Evolutionary conservation across 1,140 invertebrate species (phyloP).

Genomic region (Apis dorsata): DNA sequence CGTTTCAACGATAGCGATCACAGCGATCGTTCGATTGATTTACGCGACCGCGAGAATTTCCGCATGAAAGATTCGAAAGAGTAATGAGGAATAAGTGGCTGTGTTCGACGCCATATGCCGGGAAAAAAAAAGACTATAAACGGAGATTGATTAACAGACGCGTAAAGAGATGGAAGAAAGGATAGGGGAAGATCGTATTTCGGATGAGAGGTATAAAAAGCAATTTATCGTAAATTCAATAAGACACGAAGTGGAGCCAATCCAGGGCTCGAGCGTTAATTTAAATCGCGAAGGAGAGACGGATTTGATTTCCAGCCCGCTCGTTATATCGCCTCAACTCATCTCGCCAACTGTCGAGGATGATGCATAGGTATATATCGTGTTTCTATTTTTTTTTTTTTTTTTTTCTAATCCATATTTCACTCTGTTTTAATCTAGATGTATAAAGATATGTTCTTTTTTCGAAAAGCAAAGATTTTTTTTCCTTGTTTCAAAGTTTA

Average conservation of each 20-base stretch:
- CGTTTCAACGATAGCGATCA: constrained; percentile 39
- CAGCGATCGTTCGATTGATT: constrained; percentile 48
- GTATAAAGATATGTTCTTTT: not conserved
- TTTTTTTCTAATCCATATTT: not conserved
- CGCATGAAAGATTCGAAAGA: not conserved
- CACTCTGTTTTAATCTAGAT: not conserved
- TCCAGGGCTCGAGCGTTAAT: constrained; percentile 52
- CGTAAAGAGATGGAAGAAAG: not conserved
- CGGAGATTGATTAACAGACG: constrained; percentile 2
- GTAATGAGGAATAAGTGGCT: not conserved
- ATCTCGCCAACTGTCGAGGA: constrained; percentile 15
- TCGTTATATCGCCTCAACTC: constrained; percentile 31
- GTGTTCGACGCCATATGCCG: not conserved
- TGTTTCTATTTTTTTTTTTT: not conserved
- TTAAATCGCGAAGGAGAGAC: constrained; percentile 34
- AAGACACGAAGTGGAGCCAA: constrained; percentile 50
- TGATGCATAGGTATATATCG: not conserved
- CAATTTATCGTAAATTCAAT: constrained; percentile 66
- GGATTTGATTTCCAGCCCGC: constrained; percentile 37
- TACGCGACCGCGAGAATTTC: constrained; percentile 31
- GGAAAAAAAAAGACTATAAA: not conserved
- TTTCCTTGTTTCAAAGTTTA: not conserved
- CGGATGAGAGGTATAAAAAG: constrained; percentile 46
- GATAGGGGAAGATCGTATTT: not conserved
- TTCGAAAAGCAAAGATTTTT: not conserved